phyloP scores from a whole-genome alignment of 2,113 vertebrate species.

The Panthera uncia region DNA sequence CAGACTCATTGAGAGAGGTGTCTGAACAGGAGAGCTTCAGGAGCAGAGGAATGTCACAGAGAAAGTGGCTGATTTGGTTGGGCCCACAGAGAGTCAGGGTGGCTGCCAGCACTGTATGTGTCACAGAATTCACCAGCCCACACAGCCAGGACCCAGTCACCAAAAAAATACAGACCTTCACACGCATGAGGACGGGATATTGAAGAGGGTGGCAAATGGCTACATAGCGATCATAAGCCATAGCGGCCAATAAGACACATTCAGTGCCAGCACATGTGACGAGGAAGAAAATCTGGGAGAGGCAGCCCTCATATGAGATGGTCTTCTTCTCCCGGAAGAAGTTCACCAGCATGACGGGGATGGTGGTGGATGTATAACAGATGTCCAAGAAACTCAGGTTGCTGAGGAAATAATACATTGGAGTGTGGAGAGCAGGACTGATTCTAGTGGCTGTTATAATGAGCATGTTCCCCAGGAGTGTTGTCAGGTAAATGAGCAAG shows the following conservation, averaged over 20 bases:
- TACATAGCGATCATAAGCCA: slow-evolving; percentile 72
- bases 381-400: slow-evolving; percentile 67
- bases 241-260: slow-evolving; percentile 42
- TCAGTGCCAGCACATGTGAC: slow-evolving; percentile 27
- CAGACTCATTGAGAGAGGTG: slow-evolving; percentile 21
- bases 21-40: slow-evolving; percentile 69
- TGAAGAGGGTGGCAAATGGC: slow-evolving; percentile 71
- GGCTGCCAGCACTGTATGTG: slow-evolving; percentile 8
- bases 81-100: slow-evolving; percentile 52
- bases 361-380: slow-evolving; percentile 44
- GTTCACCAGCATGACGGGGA: slow-evolving; percentile 36
- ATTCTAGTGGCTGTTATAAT: background rate
- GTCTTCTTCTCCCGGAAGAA: slow-evolving; percentile 60
- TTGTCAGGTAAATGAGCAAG: slow-evolving; percentile 36
- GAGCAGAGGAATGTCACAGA: slow-evolving; percentile 62
- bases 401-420: slow-evolving; percentile 68
- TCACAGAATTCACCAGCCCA: slow-evolving; percentile 69
- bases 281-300: slow-evolving; percentile 56
- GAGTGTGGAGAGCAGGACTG: slow-evolving; percentile 44
- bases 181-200: slow-evolving; percentile 58
- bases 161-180: slow-evolving; percentile 43
- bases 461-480: background rate
- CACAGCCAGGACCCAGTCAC: slow-evolving; percentile 60
- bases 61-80: slow-evolving; percentile 60
- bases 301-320: slow-evolving; percentile 24